A percentile compares a stretch with the other conserved stretches of the same genome.
phyloP scores from a whole-genome alignment of 2,113 vertebrate species.

The Colinus virginianus region DNA sequence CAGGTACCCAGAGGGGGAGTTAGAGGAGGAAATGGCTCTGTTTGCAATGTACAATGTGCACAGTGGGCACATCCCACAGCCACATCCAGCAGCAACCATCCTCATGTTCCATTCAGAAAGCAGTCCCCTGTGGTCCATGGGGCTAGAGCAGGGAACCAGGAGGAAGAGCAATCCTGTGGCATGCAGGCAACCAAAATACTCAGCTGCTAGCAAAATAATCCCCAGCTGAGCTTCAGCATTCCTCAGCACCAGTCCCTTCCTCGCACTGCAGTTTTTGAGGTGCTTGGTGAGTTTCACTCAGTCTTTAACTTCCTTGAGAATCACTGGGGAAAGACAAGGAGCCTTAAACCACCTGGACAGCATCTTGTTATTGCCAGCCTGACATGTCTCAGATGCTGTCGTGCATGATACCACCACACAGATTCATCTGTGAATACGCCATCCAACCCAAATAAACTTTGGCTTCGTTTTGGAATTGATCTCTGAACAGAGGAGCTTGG shows the following conservation, averaged over 20 bases:
- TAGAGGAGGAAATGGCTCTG: neutral
- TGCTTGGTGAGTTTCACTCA: rapidly evolving
- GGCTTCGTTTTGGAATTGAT: neutral
- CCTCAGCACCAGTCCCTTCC: neutral
- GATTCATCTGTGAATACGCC: neutral
- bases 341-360: neutral
- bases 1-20: neutral
- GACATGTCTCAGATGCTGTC: neutral
- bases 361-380: neutral
- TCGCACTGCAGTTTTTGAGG: neutral
- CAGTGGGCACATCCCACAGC: neutral
- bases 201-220: neutral
- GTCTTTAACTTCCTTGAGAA: neutral
- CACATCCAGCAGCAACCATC: neutral
- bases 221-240: neutral
- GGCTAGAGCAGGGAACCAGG: neutral
- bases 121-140: neutral
- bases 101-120: neutral
- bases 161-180: neutral
- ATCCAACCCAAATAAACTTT: conserved; percentile 31
- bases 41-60: rapidly evolving
- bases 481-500: neutral
- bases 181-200: neutral
- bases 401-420: neutral
- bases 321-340: neutral